Evolutionary conservation across 1,140 invertebrate genomes (phyloP), one percentile per base, ranked within the genome.

Genomic region (Rhizoglyphus robini): DNA sequence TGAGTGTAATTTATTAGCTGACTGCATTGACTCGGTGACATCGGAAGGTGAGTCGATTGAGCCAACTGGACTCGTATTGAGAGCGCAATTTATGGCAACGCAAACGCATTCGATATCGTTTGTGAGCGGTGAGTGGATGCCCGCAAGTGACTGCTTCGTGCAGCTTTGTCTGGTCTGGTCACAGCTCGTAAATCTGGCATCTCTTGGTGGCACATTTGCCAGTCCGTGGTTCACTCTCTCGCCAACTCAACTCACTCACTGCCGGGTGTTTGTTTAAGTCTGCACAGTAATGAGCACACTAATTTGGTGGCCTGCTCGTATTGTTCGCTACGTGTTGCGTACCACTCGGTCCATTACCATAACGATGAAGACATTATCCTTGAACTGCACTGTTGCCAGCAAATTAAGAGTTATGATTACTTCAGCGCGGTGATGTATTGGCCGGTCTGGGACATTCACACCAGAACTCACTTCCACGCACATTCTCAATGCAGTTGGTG

Each of bases 351-450:
- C n/a, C n/a, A n/a, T n/a, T n/a, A n/a, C n/a, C n/a, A 41, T 41
- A 11, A 25, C 51, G 51, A 54, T 54, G 51, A 54, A 54, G 51
- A 54, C 51, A 54, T 54, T 54, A 54, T 54, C 23, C 31, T 32
- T 54, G 51, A 54, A 23, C 23, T 8, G 51, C 23, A 23, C 15
- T 54, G 51, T 25, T 54, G 36, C 36, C 36, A 41, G 18, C 51
- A 54, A 54, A 54, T 54, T 25, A 54, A 54, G 51, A 54, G 51
- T 54, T 54, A 54, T 54, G 51, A 54, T 54, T 54, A 54, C 8
- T 23, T 54, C 20, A 15, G 51, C 20, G 8, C 51, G 15, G 51
- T 54, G 51, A 54, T 54, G 23, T 54, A 54, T 54, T 54, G 20
- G 5, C 51, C 51, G 20, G 8, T 25, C 23, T 54, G 20, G 51